Evolutionary conservation across 2,113 vertebrate species (phyloP), one percentile per base, ranked within the genome.

Genomic region (Cavia aperea): DNA sequence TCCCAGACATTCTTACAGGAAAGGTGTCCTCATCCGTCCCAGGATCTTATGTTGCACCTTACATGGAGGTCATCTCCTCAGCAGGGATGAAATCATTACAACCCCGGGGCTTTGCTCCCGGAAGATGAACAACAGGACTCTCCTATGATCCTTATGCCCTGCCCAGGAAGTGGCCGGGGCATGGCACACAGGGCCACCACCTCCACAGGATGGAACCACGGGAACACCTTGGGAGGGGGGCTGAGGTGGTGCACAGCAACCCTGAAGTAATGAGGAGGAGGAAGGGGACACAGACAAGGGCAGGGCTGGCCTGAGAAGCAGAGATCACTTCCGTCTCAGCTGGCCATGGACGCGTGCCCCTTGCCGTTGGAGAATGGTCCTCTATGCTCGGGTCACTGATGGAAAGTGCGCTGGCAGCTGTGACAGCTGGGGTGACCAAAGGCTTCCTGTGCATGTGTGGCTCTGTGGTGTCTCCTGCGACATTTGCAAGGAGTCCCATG

Each of bases 401-500:
- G 5, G 8, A 43, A 77, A 33, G 46, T 15, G 33, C 13, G 0
- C 0, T 33, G 88, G 29, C 36, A 46, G 66, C 68, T 19, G 31
- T 0, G 12, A 36, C 36, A 54, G 62, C 36, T 19, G 68, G 2
- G 82, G 19, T 0, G 43, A 10, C 23, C 6, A 9, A 51, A 54
- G 19, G 62, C 36, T 51, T 49, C 4, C 39, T 19, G 29, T 2
- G 49, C 31, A 26, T 26, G 36, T 14, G 31, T 2, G 5, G n/a
- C n/a, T 23, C 16, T 4, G 1, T 0, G 2, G 31, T 2, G 0
- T 5, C 9, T 86, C 19, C 2, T 1, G 0, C 24, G 29, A 56
- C 29, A 8, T 39, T 19, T 54, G n/a, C 33, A 15, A 2, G 16
- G 16, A 18, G 0, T 16, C 73, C 72, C 8, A 19, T 11, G 5